phyloP scores from a whole-genome alignment of 2,888 invertebrate species.

The Ormyrus thymus region DNA sequence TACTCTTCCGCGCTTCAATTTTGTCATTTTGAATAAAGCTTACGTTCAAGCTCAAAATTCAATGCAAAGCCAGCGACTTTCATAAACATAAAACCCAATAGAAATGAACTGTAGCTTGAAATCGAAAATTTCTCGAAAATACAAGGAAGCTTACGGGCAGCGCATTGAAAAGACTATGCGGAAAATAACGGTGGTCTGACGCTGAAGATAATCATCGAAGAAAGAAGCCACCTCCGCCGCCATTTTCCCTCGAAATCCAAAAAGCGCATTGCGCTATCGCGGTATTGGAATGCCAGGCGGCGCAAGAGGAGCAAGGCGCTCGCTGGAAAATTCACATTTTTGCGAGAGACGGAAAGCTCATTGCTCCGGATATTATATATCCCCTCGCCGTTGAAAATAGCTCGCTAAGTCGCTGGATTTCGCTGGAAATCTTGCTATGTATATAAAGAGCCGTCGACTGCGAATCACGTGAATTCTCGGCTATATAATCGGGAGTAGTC shows the following conservation, averaged over 20 bases:
- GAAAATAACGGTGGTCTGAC: background rate
- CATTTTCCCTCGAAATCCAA: conserved; percentile 18
- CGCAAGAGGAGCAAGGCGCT: background rate
- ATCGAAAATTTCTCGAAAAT: conserved; percentile 39
- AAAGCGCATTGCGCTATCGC: conserved; percentile 25
- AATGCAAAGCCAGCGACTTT: background rate
- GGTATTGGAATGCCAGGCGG: background rate
- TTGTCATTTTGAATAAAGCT: too few species aligned
- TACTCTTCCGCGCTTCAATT: too few species aligned
- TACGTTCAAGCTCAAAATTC: too few species aligned
- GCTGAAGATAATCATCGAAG: conserved; percentile 48
- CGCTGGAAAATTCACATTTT: conserved; percentile 34
- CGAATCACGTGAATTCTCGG: background rate
- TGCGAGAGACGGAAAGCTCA: conserved; percentile 17
- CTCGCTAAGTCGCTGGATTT: conserved; percentile 25
- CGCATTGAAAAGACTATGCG: conserved; percentile 19
- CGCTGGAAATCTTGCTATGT: background rate
- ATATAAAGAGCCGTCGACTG: background rate
- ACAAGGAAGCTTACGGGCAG: conserved; percentile 3
- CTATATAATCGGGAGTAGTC: conserved; percentile 10
- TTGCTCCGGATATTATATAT: conserved; percentile 30
- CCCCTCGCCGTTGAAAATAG: background rate
- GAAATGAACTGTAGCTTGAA: conserved; percentile 43
- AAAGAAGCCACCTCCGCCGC: conserved; percentile 4
- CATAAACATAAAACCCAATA: conserved; percentile 35